Conservation (phyloP, 2,113 vertebrate genomes). For the Ageneiosus marmoratus region DNA sequence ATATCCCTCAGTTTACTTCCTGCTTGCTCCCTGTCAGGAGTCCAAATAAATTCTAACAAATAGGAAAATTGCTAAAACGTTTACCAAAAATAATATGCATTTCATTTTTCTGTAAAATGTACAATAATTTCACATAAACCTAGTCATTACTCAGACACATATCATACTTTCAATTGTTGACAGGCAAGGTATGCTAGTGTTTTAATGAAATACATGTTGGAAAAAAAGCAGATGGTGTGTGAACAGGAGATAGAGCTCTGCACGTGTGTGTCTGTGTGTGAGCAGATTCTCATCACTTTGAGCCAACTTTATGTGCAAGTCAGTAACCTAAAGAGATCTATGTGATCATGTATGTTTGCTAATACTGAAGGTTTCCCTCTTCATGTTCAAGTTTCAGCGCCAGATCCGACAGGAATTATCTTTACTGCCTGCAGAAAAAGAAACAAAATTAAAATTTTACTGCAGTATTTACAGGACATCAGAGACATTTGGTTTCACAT, state of each 20-base stretch:
- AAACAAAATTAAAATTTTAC: conserved; percentile 26
- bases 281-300: neutral
- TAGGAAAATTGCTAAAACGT: neutral
- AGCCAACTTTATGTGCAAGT: neutral
- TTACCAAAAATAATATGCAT: neutral
- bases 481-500: neutral
- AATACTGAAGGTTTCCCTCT: conserved; percentile 17
- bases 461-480: neutral
- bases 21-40: neutral
- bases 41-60: neutral
- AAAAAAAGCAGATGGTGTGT: neutral
- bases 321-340: neutral
- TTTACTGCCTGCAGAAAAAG: conserved; percentile 83
- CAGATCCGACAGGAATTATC: conserved; percentile 95
- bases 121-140: neutral
- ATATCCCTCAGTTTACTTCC: neutral
- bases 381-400: conserved; percentile 69
- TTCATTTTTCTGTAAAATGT: neutral
- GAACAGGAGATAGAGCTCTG: neutral
- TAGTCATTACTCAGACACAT: neutral
- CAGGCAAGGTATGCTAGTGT: neutral
- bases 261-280: neutral
- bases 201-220: neutral
- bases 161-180: neutral
- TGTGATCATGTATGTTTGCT: neutral